Conservation (phyloP, 2,888 invertebrate species). For the Zhuqinia jingwanae region DNA sequence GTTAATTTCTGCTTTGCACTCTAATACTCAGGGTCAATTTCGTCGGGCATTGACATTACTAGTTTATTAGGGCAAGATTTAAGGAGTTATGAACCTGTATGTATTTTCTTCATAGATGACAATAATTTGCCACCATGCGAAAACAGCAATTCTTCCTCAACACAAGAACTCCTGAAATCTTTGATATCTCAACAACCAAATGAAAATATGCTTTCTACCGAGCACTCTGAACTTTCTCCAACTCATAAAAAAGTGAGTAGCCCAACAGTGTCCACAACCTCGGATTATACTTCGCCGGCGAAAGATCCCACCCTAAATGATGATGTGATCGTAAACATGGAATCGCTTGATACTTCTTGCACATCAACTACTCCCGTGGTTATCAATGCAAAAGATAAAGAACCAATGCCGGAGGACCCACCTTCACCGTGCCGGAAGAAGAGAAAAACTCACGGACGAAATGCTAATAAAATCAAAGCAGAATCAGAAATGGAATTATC, state of each 20-base stretch:
- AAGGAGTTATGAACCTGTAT: not conserved
- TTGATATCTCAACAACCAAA: constrained; percentile 5
- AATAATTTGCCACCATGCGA: not conserved
- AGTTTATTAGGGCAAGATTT: not conserved
- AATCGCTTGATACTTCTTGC: constrained; percentile 39
- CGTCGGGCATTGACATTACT: not conserved
- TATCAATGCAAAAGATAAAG: not conserved
- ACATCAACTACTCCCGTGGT: constrained; percentile 50
- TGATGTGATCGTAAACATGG: constrained; percentile 9
- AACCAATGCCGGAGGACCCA: no score
- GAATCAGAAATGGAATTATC: not conserved
- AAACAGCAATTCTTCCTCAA: constrained; percentile 36
- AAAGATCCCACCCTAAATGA: constrained; percentile 22
- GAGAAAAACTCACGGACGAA: not conserved
- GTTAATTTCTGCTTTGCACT: no score
- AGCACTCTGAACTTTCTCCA: constrained; percentile 28
- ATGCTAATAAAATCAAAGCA: not conserved
- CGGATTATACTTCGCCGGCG: constrained; percentile 46
- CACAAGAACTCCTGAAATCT: constrained; percentile 21
- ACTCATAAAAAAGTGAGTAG: constrained; percentile 62
- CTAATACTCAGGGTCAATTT: no score
- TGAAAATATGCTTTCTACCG: constrained; percentile 14
- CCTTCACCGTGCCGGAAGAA: not conserved
- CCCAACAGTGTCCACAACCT: constrained; percentile 70
- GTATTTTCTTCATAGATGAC: constrained; percentile 18